Percentiles rank a stretch among this genome's conserved stretches.
phyloP scores from a whole-genome alignment of 2,797 vertebrate species.

The Spondyliosoma cantharus region DNA sequence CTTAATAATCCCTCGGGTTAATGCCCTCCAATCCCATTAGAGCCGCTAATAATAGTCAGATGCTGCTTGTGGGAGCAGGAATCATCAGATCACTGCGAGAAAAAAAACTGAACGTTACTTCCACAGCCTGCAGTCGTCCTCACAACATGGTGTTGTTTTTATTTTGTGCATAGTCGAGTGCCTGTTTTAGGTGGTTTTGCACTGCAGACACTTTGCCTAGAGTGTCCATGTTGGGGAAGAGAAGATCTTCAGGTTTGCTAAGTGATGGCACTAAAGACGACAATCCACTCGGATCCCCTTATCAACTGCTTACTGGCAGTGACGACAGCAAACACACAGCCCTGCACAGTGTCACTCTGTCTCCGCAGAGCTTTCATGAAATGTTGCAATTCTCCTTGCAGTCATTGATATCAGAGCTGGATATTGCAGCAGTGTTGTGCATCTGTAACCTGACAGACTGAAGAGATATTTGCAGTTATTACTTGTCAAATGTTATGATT shows the following conservation, averaged over 20 bases:
- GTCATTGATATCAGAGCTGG: neutral
- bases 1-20: slow-evolving; percentile 77
- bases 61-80: slow-evolving; percentile 63
- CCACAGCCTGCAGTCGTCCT: neutral
- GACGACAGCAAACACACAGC: slow-evolving; percentile 77
- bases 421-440: neutral
- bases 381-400: neutral
- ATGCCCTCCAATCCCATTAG: slow-evolving; percentile 81
- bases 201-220: neutral
- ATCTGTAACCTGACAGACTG: neutral
- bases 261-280: slow-evolving; percentile 58
- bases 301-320: slow-evolving; percentile 80
- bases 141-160: neutral
- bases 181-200: neutral
- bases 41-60: slow-evolving; percentile 80
- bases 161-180: neutral
- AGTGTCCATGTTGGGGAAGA: neutral
- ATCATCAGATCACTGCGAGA: slow-evolving; percentile 59
- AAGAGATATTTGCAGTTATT: neutral
- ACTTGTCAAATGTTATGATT: neutral
- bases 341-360: slow-evolving; percentile 19
- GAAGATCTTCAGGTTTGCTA: slow-evolving; percentile 46
- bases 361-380: slow-evolving; percentile 23
- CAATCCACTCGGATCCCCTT: slow-evolving; percentile 83
- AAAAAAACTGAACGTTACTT: neutral